Conservation (phyloP, 1,140 invertebrate species). For the Lordiphosa stackelbergi region DNA sequence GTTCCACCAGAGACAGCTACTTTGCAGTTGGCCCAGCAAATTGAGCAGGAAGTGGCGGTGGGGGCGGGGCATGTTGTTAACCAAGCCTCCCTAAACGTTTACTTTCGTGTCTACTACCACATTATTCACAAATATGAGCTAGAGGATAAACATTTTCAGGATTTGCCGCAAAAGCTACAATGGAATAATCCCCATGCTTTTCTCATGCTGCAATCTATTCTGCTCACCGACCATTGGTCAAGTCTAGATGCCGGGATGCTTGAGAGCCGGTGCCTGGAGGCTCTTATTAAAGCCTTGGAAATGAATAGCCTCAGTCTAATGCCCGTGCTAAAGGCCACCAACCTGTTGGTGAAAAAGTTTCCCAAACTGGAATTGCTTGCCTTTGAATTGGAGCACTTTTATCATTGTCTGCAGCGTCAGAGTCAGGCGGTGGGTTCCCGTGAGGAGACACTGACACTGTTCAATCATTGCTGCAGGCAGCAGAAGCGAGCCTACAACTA, state of each 20-base stretch:
- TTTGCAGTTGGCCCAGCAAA: conserved; percentile 38
- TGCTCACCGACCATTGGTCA: conserved; percentile 54
- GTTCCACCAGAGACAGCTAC: conserved; percentile 46
- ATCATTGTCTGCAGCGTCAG: conserved; percentile 63
- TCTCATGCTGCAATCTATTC: conserved; percentile 46
- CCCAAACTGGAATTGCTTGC: conserved; percentile 31
- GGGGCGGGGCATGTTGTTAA: conserved; percentile 26
- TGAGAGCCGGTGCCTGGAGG: conserved; percentile 35
- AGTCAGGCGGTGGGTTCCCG: conserved; percentile 51
- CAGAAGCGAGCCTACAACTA: conserved; percentile 35
- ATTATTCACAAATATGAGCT: conserved; percentile 53
- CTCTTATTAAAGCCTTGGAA: conserved; percentile 41
- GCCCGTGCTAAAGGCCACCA: conserved; percentile 55
- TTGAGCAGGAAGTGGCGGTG: conserved; percentile 24
- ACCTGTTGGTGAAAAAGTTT: conserved; percentile 61
- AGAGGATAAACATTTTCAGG: conserved; percentile 35
- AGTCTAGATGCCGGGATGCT: conserved; percentile 36
- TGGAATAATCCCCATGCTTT: conserved; percentile 36
- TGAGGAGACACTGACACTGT: conserved; percentile 57
- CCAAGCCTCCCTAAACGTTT: conserved; percentile 55
- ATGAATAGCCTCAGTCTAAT: conserved; percentile 45
- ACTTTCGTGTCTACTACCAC: conserved; percentile 61
- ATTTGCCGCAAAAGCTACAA: conserved; percentile 22
- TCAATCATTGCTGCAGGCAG: conserved; percentile 49
- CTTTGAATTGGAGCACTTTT: conserved; percentile 59